Percentiles rank a stretch among this genome's conserved stretches.
Conservation (phyloP, 2,888 invertebrate genomes). For the Spodoptera picta region DNA sequence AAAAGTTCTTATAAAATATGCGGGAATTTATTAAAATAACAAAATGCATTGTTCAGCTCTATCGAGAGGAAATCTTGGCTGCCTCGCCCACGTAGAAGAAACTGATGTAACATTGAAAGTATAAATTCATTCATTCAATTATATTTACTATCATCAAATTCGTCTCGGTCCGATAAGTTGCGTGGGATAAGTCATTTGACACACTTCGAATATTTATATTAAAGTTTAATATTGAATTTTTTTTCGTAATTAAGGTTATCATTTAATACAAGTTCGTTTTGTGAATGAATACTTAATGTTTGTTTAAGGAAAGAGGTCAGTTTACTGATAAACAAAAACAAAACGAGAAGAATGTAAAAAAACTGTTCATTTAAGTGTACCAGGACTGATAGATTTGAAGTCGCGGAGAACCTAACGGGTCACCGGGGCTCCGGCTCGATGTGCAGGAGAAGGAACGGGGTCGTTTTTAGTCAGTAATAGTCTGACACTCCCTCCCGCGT, state of each 20-base stretch:
- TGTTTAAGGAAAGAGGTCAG: no score
- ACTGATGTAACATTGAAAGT: constrained; percentile 54
- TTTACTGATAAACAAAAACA: no score
- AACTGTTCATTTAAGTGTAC: no score
- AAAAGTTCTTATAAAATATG: constrained; percentile 32
- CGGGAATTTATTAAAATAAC: constrained; percentile 24
- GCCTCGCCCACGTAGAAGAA: constrained; percentile 47
- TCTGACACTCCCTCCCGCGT: no score
- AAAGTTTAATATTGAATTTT: constrained; percentile 20
- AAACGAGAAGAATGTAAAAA: no score
- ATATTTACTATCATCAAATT: constrained; percentile 61
- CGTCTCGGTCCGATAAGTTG: constrained; percentile 56
- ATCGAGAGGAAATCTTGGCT: constrained; percentile 25
- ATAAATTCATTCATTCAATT: constrained; percentile 59
- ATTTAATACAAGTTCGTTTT: no score
- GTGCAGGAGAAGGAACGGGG: no score
- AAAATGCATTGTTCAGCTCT: constrained; percentile 23
- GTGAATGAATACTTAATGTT: no score
- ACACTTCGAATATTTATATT: constrained; percentile 45
- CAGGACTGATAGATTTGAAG: no score
- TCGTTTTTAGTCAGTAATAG: no score
- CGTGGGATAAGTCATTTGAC: constrained; percentile 59
- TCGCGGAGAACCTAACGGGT: no score
- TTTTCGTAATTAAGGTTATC: not conserved
- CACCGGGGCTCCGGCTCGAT: no score